Percentiles rank a stretch among this genome's conserved stretches.
These are phyloP conservation scores for Lasiommata megera DNA, from an alignment of 2,888 invertebrate species.

Conservation along the genomic window DNA sequence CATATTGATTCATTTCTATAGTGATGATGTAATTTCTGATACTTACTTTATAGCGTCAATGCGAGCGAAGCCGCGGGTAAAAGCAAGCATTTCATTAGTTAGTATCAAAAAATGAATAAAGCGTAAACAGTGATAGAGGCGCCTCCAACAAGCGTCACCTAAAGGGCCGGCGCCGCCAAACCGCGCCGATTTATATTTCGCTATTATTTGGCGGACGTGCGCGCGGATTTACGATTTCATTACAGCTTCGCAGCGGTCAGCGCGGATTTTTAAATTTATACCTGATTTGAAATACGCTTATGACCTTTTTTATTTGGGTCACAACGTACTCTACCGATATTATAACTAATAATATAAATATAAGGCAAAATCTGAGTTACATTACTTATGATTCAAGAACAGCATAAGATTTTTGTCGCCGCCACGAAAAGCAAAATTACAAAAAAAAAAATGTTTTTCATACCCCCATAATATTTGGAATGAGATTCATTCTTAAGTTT, in stretches of 20 bases:
- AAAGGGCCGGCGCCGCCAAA: conserved; percentile 61
- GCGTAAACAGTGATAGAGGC: background rate
- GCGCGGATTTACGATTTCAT: conserved; percentile 70
- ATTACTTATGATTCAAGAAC: no score
- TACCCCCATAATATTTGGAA: no score
- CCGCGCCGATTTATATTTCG: conserved; percentile 68
- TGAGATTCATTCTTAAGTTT: no score
- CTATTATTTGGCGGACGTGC: conserved; percentile 48
- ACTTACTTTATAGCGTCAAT: no score
- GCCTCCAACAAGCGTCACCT: conserved; percentile 67
- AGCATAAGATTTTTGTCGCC: no score
- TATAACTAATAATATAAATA: no score
- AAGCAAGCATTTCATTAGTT: background rate
- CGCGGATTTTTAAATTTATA: conserved; percentile 28
- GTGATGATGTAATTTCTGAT: no score
- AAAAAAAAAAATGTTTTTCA: no score
- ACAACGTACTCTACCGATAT: background rate
- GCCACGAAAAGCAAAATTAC: no score
- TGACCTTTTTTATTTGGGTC: background rate
- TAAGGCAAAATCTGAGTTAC: no score
- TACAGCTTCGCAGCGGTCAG: conserved; percentile 37
- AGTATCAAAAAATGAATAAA: background rate
- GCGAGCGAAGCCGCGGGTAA: no score
- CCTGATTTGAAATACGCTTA: conserved; percentile 9
- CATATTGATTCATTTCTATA: no score